A percentile compares a stretch with the other conserved stretches of the same genome.
These are phyloP conservation scores for Cyanoderma ruficeps DNA, from an alignment of 2,113 vertebrate species.

Conservation along the genomic window DNA sequence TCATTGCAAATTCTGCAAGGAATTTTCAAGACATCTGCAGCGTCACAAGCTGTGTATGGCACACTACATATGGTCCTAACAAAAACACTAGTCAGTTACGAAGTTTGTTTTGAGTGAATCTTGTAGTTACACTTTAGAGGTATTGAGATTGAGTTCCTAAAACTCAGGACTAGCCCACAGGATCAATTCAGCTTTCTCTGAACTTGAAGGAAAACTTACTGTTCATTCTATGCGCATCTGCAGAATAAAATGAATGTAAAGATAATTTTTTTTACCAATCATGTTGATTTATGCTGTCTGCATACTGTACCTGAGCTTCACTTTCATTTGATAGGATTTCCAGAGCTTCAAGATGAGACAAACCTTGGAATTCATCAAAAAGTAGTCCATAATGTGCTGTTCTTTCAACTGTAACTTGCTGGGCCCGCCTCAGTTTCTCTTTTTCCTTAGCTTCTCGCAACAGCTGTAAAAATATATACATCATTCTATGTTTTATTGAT, in stretches of 20 bases:
- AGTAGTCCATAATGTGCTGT: slow-evolving; percentile 93
- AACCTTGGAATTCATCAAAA: slow-evolving; percentile 96
- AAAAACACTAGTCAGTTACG: neutral
- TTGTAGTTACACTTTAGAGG: neutral
- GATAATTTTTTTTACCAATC: neutral
- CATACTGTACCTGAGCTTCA: slow-evolving; percentile 84
- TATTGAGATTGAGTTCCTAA: neutral
- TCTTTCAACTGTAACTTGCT: slow-evolving; percentile 83
- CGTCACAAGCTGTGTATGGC: neutral
- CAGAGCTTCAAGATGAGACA: slow-evolving; percentile 96
- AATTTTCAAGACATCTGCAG: neutral
- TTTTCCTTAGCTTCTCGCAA: slow-evolving; percentile 96
- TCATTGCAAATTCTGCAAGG: neutral
- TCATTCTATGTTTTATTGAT: neutral
- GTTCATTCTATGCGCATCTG: neutral
- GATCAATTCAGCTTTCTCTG: neutral
- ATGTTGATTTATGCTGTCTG: neutral
- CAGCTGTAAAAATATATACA: slow-evolving; percentile 78
- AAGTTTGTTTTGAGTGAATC: neutral
- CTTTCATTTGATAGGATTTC: slow-evolving; percentile 98
- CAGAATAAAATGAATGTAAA: neutral
- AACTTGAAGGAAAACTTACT: neutral
- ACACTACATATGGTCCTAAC: neutral
- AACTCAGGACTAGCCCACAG: neutral
- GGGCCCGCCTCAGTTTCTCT: slow-evolving; percentile 86